Evolutionary conservation across 2,797 vertebrate species (phyloP), one percentile per base, ranked within the genome.

Genomic region (Danionella dracula): DNA sequence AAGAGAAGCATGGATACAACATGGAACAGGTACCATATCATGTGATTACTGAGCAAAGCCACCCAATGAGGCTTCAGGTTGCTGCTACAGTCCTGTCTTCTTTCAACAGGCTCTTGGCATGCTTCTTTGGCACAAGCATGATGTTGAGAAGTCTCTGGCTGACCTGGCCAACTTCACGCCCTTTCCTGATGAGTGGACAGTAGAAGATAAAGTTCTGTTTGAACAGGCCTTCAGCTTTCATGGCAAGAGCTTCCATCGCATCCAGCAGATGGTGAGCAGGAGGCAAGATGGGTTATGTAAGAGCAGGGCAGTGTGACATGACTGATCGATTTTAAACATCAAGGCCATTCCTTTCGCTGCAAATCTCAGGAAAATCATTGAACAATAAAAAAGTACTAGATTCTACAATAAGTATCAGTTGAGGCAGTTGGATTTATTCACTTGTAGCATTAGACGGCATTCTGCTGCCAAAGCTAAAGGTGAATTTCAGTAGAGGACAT

Each of bases 171-270:
- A 96, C 83, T 97, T 97, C 82, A 97, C 94, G 0, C 94, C 94
- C 0, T 94, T 96, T 76, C 94, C 94, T 0, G 94, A 97, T 0
- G 94, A 97, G 84, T 97, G 94, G 94, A 95, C 91, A 0, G 89
- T 96, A 2, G 94, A 96, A 84, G 94, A 96, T 73, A 95, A 94
- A 76, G 94, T 97, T 54, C 81, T 97, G 57, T 97, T 97, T 2
- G 94, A 97, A 60, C 94, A 97, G 76, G 94, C 94, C 35, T 97
- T 96, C 80, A 93, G 94, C 78, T 96, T 94, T 83, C 94, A 97
- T 0, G 94, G 94, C 67, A 97, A 97, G 77, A 94, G 93, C 82
- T 97, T 97, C 78, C 92, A 94, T 73, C 89, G 94, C 67, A 97
- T 96, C 77, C 94, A 96, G 77, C 94, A 97, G 87, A 97, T 97